Evolutionary conservation across 2,888 invertebrate genomes (phyloP), one percentile per base, ranked within the genome.

Genomic region (Piscicola geometra): DNA sequence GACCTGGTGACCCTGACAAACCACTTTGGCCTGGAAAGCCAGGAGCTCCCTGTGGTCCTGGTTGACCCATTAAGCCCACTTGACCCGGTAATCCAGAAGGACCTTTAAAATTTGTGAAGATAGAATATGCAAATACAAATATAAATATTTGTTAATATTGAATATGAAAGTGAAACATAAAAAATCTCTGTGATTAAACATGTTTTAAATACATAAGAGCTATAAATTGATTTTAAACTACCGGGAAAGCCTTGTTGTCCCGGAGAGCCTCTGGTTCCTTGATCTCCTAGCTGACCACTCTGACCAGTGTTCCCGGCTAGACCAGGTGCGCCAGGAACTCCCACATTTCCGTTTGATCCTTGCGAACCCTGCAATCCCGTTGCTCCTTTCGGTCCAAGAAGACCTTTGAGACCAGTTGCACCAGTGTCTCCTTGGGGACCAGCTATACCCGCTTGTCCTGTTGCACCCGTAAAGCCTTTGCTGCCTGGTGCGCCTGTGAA

Each of bases 1-100:
- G 12, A 56, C 60, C 60, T n/a, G 60, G 60, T 56, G 21, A 9
- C n/a, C 60, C 60, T 25, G 15, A 18, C 1, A 50, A 72, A 64
- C 76, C 77, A 74, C 18, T 66, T 28, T 76, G 60, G 18, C 77
- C 77, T 68, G 33, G 33, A 33, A 52, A 28, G 32, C 77, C 77
- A 25, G 9, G 52, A 70, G 25, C 15, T n/a, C 77, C 77, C 41
- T 41, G 30, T 56, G 15, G 41, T 15, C 77, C 77, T 28, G 56
- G 47, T 5, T 9, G n/a, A 33, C 77, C 77, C 30, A 41, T 28
- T 9, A 47, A 15, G 1, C 77, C 77, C 12, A 52, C 25, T 35
- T 56, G 15, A 1, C 77, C 77, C 28, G 50, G 70, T 2, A 25
- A 25, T 21, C 77, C 77, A 18, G 25, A 9, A 3, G 5, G 15